Evolutionary conservation across 2,888 invertebrate genomes (phyloP).

Genomic region (Anticlea derivata): DNA sequence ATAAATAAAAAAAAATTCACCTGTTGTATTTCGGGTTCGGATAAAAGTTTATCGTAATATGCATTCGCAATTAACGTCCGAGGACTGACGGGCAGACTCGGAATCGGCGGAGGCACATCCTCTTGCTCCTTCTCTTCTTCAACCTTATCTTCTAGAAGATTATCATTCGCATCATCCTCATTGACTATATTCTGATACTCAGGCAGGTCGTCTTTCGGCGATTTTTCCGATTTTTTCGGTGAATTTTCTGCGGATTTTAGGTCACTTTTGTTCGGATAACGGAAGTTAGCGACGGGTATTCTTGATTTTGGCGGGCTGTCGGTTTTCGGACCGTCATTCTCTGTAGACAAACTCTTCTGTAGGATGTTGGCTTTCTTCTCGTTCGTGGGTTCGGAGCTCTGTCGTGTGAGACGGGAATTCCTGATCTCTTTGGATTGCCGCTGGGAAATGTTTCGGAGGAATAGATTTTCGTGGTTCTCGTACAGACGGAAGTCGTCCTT

Average conservation of each 20-base stretch:
- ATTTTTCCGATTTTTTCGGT: conserved; percentile 55
- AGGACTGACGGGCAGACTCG: conserved; percentile 76
- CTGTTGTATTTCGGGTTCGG: conserved; percentile 91
- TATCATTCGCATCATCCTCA: conserved; percentile 42
- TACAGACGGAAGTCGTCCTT: conserved; percentile 64
- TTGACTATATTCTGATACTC: conserved; percentile 71
- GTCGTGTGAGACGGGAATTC: conserved; percentile 63
- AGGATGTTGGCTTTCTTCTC: conserved; percentile 59
- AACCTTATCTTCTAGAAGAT: conserved; percentile 21
- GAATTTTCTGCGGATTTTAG: conserved; percentile 65
- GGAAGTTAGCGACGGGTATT: conserved; percentile 76
- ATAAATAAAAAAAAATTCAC: conserved; percentile 24
- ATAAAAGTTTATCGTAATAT: conserved; percentile 89
- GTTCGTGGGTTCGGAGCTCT: conserved; percentile 70
- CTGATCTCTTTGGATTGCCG: conserved; percentile 71
- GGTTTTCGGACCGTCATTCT: conserved; percentile 49
- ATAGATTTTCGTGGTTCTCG: conserved; percentile 75
- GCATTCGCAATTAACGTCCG: conserved; percentile 86
- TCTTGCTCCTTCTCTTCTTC: conserved; percentile 34
- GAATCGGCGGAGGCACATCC: conserved; percentile 75
- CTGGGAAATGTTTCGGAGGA: conserved; percentile 70
- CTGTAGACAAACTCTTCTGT: conserved; percentile 72
- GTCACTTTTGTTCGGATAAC: conserved; percentile 74
- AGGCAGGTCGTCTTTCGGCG: conserved; percentile 52
- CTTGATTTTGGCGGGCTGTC: conserved; percentile 65